These are phyloP conservation scores for Junonia oenone DNA, from an alignment of 2,888 invertebrate genomes.

Conservation along the genomic window DNA sequence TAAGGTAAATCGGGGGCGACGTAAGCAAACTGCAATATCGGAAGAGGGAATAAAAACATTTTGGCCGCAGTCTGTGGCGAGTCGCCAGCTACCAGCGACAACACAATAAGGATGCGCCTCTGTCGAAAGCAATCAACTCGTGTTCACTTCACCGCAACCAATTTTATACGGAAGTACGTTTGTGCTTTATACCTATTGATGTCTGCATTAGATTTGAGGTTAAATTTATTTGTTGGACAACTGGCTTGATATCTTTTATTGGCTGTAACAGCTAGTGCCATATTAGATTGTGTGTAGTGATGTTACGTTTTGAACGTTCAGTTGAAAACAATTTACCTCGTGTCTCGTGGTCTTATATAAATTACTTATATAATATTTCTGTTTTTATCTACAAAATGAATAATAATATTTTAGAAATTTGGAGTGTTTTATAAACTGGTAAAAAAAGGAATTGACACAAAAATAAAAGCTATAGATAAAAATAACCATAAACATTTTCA, in stretches of 20 bases:
- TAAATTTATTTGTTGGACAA: slow-evolving; percentile 14
- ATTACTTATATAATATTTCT: too few relatives aligned
- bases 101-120: slow-evolving; percentile 68
- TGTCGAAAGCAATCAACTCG: slow-evolving; percentile 62
- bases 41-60: slow-evolving; percentile 52
- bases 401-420: too few relatives aligned
- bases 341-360: too few relatives aligned
- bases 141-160: slow-evolving; percentile 55
- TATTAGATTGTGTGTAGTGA: background rate
- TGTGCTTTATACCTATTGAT: slow-evolving; percentile 28
- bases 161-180: slow-evolving; percentile 42
- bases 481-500: background rate
- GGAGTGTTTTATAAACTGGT: background rate
- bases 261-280: background rate
- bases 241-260: background rate
- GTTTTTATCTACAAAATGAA: too few relatives aligned
- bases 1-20: slow-evolving; percentile 43
- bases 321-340: background rate
- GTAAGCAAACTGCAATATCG: slow-evolving; percentile 63
- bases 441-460: background rate
- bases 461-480: background rate
- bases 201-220: slow-evolving; percentile 19
- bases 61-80: slow-evolving; percentile 46
- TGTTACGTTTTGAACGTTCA: background rate
- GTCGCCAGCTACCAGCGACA: slow-evolving; percentile 61